Conservation (phyloP, 2,797 vertebrate genomes). For the Saxicola maurus region DNA sequence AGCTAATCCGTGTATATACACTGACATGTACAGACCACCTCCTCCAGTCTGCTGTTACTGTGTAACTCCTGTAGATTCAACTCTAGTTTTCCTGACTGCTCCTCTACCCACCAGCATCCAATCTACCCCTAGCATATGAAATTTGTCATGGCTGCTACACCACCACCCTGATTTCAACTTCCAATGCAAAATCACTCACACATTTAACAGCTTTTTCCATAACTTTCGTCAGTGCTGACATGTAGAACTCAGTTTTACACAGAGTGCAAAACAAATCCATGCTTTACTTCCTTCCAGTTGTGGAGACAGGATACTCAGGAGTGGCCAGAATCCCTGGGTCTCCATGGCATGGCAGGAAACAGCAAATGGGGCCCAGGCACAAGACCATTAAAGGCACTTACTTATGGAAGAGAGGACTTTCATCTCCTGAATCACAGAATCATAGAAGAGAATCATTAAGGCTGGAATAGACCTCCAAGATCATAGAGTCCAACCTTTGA, state of each 20-base stretch:
- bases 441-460: neutral
- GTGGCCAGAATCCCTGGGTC: neutral
- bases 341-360: neutral
- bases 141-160: neutral
- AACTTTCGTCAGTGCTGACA: fast-evolving
- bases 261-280: neutral
- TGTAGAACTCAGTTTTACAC: neutral
- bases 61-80: neutral
- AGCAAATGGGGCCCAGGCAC: neutral
- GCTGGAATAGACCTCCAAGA: neutral
- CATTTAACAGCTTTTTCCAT: neutral
- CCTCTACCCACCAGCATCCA: neutral
- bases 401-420: neutral
- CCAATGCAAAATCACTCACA: neutral
- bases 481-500: neutral
- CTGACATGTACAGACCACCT: neutral
- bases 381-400: neutral
- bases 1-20: neutral
- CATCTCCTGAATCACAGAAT: neutral
- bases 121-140: neutral
- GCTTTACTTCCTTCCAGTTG: neutral
- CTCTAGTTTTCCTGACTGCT: neutral
- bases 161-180: neutral
- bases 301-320: neutral
- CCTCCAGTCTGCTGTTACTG: fast-evolving